phyloP scores from a whole-genome alignment of 53 echinoderm and acorn worm species.

The Hippasteria phrygiana region DNA sequence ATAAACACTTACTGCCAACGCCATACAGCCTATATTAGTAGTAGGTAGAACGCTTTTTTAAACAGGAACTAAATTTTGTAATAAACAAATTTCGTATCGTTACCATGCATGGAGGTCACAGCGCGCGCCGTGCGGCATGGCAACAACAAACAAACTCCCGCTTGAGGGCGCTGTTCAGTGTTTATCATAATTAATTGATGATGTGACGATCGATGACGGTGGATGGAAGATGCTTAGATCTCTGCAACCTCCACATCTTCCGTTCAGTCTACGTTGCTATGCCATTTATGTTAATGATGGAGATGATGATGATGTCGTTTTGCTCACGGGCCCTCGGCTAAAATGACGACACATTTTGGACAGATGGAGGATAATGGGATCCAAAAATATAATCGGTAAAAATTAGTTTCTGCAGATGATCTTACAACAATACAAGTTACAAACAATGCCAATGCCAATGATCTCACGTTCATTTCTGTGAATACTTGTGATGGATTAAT shows the following conservation, averaged over 20 bases:
- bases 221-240: not conserved
- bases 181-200: constrained; percentile 63
- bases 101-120: not conserved
- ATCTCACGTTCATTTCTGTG: too few species aligned
- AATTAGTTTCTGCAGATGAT: not conserved
- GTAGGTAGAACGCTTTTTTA: too few species aligned
- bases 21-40: constrained; percentile 7
- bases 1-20: not conserved
- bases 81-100: too few species aligned
- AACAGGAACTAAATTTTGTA: too few species aligned
- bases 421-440: too few species aligned
- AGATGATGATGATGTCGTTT: constrained; percentile 6
- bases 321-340: not conserved
- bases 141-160: constrained; percentile 59
- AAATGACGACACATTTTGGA: not conserved
- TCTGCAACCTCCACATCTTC: constrained; percentile 6
- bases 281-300: constrained; percentile 33
- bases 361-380: not conserved
- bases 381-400: constrained; percentile 19
- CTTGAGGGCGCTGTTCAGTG: constrained; percentile 62
- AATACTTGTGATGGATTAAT: too few species aligned
- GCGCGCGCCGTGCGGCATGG: constrained; percentile 1
- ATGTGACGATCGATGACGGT: not conserved
- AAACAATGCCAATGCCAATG: too few species aligned
- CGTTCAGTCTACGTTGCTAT: constrained; percentile 14